Conservation (phyloP, 2,888 invertebrate species). For the Hirtodrosophila duncani region DNA sequence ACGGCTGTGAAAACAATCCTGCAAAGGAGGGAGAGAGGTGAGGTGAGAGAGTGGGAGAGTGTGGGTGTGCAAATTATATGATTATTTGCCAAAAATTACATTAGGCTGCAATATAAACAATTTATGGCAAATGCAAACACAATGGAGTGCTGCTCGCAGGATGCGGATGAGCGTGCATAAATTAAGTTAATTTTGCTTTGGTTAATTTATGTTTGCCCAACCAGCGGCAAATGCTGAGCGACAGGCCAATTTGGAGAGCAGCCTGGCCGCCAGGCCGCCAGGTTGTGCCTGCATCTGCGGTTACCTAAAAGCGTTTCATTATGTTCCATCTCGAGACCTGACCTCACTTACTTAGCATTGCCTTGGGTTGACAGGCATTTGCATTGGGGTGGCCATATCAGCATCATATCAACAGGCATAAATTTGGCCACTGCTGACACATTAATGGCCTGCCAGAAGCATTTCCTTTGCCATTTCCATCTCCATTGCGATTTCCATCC, state of each 20-base stretch:
- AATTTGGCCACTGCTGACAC: constrained; percentile 49
- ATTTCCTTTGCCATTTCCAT: neutral
- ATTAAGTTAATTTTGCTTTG: constrained; percentile 48
- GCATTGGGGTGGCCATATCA: constrained; percentile 21
- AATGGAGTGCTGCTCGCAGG: constrained; percentile 29
- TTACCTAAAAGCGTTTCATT: neutral
- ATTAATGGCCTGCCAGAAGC: constrained; percentile 28
- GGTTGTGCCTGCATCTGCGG: no score
- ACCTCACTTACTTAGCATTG: constrained; percentile 15
- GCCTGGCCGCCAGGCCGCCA: constrained; percentile 1
- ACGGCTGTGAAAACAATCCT: constrained; percentile 1
- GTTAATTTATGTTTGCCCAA: constrained; percentile 48
- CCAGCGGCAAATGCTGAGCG: neutral
- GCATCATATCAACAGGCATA: constrained; percentile 51
- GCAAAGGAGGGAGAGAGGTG: no score
- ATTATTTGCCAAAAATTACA: constrained; percentile 45
- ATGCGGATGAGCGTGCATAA: constrained; percentile 40
- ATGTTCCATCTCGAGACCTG: constrained; percentile 11
- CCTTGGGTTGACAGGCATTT: constrained; percentile 6
- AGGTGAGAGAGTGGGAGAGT: neutral
- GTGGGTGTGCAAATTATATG: constrained; percentile 30
- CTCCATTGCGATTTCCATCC: neutral
- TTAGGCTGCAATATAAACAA: constrained; percentile 35
- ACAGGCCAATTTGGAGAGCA: neutral
- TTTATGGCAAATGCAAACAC: constrained; percentile 34